Base-by-base conservation (phyloP, 2,113 vertebrate genomes). In the Melanotaenia duboulayi region DNA sequence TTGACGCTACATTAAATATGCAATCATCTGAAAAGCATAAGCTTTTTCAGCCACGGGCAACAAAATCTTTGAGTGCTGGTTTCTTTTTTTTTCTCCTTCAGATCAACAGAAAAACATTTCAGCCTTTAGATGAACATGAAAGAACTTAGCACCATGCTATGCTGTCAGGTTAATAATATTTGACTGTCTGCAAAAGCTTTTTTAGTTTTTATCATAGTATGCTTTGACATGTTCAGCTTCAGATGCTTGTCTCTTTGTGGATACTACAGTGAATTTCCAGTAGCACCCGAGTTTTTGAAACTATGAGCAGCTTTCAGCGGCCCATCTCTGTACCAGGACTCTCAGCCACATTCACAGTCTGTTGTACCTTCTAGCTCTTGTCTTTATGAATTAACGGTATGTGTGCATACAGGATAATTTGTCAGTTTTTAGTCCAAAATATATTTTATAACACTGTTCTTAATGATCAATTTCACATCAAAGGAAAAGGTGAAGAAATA, bases 31-130 rank as follows among this genome's bases (percentile, higher is more conserved):
- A 42, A 39, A 32, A 55, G 52, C 25, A 9, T 35, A 17, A 35
- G 54, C n/a, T 58, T 58, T 39, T 10, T 60, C 22, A 23, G 37
- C 58, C 39, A 11, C 58, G 24, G 39, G 39, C 22, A 17, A 17
- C 39, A 42, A 24, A 24, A 42, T 24, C 37, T 16, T 24, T 60
- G n/a, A 17, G 14, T 23, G 22, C 17, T 60, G 35, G 3, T 3
- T 60, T 17, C 42, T 42, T 24, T 13, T 61, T 61, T 35, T 35
- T 9, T 35, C 32, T 35, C 42, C 10, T 46, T 46, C 42, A 46
- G 59, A 25, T 46, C 16, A 62, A 46, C 46, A 62, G 11, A 25
- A 62, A 61, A 62, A 46, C 16, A 25, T 23, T 28, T 46, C 25
- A 17, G 13, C 39, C n/a, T 60, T 24, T 7, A 35, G 32, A 3